Evolutionary conservation across 2,888 invertebrate species (phyloP).

Genomic region (Acleris literana): DNA sequence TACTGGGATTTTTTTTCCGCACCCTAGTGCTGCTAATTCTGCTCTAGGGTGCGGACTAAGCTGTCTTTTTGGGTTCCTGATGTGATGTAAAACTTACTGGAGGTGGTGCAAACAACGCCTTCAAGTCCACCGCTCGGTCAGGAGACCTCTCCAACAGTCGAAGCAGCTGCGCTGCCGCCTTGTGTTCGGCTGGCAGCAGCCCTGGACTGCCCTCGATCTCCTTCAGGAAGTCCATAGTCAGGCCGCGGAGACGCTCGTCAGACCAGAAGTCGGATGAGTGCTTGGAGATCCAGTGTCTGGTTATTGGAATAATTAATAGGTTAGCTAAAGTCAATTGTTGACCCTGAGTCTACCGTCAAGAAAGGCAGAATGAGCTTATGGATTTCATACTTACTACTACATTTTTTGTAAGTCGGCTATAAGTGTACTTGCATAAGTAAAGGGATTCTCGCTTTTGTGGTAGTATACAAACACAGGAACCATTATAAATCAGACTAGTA

Average conservation of each 20-base stretch:
- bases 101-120: constrained; percentile 87
- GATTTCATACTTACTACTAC: no score
- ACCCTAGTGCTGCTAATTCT: no score
- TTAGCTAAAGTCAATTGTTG: not conserved
- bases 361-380: no score
- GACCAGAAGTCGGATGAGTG: constrained; percentile 95
- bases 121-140: constrained; percentile 87
- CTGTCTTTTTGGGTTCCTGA: no score
- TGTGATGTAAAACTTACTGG: constrained; percentile 73
- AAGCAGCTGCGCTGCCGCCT: constrained; percentile 92
- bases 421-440: no score
- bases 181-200: constrained; percentile 93
- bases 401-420: no score
- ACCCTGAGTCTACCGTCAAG: not conserved
- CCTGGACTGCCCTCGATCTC: constrained; percentile 93
- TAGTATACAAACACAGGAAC: no score
- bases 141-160: constrained; percentile 91
- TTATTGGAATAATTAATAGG: not conserved
- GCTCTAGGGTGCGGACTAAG: no score
- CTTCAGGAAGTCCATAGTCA: constrained; percentile 93
- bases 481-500: no score
- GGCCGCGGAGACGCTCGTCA: constrained; percentile 87
- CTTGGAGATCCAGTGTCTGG: constrained; percentile 95
- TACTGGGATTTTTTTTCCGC: no score
- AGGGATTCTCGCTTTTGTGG: no score